These are phyloP conservation scores for Acropternis orthonyx DNA, from an alignment of 2,797 vertebrate genomes.

Conservation along the genomic window DNA sequence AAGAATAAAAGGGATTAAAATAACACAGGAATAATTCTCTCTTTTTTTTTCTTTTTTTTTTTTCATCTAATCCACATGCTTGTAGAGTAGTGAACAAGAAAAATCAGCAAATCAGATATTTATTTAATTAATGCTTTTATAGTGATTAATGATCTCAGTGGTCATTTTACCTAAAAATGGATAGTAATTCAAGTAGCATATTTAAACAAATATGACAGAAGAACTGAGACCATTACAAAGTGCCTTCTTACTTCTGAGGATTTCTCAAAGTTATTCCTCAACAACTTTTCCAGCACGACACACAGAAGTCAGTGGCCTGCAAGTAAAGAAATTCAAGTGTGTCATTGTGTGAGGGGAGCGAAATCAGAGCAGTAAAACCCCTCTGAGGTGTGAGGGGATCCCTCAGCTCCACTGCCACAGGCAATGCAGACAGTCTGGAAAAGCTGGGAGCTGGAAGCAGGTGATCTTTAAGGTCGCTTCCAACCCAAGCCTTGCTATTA, in stretches of 20 bases:
- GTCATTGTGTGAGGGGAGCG: not conserved
- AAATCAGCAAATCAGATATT: conserved; percentile 63
- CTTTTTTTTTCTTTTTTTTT: not conserved
- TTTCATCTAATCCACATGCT: not conserved
- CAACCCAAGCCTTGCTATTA: not conserved
- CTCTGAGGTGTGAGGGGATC: not conserved
- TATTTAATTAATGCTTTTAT: conserved; percentile 57
- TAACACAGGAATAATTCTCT: not conserved
- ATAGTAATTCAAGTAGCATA: not conserved
- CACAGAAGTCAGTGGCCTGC: not conserved
- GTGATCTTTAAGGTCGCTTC: not conserved
- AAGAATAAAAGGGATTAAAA: not conserved
- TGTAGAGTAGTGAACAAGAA: not conserved
- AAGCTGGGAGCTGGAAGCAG: not conserved
- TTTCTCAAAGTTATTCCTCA: conserved; percentile 3
- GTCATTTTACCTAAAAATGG: conserved; percentile 52
- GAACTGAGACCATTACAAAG: not conserved
- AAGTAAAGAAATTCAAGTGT: not conserved
- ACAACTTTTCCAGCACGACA: not conserved
- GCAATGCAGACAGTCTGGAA: not conserved
- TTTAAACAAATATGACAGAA: conserved; percentile 17
- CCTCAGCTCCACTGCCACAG: not conserved
- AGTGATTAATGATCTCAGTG: conserved; percentile 52
- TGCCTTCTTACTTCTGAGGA: not conserved
- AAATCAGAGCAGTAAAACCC: not conserved